Evolutionary conservation across 2,797 vertebrate genomes (phyloP), one percentile per base, ranked within the genome.

Genomic region (Scomberomorus guttatus): DNA sequence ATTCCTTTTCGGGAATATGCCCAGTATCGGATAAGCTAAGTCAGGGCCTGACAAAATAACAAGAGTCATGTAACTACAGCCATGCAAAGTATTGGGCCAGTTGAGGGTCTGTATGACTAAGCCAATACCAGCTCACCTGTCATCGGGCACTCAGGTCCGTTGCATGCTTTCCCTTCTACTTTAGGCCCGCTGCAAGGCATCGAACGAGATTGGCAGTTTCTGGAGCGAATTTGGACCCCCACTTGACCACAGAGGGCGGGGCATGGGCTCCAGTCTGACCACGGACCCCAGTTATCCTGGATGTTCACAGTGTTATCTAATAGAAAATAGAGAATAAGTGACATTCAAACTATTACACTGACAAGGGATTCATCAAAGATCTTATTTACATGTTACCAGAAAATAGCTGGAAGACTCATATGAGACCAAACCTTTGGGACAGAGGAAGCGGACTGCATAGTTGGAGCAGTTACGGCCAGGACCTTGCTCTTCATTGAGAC

Each of bases 181-280:
- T 94, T 94, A 48, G 93, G 91, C 22, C 98, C 97, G 6, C 55
- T 95, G 75, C 98, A 99, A 77, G 94, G 91, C 2, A 82, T 22
- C 0, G 37, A 92, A 81, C 88, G 93, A 2, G 95, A 92, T 7
- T 95, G 90, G 89, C 98, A 99, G 66, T 67, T 95, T 82, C 98
- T 97, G 69, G 95, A 94, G 37, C 98, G 97, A 67, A 94, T 91
- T 90, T 98, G 97, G 69, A 96, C 94, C 0, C 96, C 97, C 0
- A 94, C 94, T 77, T 96, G 95, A 59, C 95, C 97, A 79, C 98
- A 99, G 54, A 93, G 87, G 8, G 96, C 97, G 5, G 96, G 94
- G 68, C 98, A 99, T 44, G 91, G 90, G 0, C 95, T 97, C 98
- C 98, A 99, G 73, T 95, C 93, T 39, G 98, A 97, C 98, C 98